Evolutionary conservation across 2,113 vertebrate genomes (phyloP).

Genomic region (Zosterops japonicus): DNA sequence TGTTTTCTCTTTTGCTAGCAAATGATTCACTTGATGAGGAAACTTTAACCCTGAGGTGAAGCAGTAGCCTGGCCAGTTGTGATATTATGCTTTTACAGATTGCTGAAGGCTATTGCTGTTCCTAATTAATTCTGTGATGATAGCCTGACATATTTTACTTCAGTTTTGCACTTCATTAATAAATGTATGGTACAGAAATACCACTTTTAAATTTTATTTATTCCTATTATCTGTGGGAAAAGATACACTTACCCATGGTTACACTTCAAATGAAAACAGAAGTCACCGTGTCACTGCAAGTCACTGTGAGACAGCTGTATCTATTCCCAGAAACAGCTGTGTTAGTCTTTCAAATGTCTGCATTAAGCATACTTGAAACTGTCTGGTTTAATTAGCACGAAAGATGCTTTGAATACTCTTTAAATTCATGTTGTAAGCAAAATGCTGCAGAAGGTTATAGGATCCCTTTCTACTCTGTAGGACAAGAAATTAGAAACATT

Average conservation of each 20-base stretch:
- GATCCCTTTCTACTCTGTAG: neutral
- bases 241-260: neutral
- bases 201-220: neutral
- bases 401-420: neutral
- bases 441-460: neutral
- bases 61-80: neutral
- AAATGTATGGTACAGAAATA: neutral
- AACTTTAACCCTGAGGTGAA: conserved; percentile 2
- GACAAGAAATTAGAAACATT: neutral
- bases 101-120: neutral
- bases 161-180: neutral
- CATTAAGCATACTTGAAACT: neutral
- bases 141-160: neutral
- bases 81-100: neutral
- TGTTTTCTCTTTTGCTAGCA: conserved; percentile 3
- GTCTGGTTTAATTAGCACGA: neutral
- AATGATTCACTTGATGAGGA: neutral
- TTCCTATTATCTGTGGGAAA: neutral
- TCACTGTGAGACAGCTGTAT: neutral
- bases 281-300: neutral
- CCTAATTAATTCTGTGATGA: neutral
- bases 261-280: neutral
- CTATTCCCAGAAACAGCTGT: neutral
- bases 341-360: neutral
- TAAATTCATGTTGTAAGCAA: neutral